phyloP scores from a whole-genome alignment of 2,888 invertebrate species.

The Thymelicus sylvestris region DNA sequence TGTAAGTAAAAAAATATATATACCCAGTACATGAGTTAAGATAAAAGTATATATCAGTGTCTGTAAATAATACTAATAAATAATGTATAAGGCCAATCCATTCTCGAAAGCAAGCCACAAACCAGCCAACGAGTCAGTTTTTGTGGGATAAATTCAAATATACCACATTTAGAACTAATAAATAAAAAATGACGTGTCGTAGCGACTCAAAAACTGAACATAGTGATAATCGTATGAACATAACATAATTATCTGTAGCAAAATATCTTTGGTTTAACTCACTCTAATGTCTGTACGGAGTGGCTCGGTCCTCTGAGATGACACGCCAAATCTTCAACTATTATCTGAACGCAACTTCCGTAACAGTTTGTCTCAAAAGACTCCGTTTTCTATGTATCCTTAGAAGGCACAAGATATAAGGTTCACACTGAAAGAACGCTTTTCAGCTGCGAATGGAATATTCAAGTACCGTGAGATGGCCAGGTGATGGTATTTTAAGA shows the following conservation, averaged over 20 bases:
- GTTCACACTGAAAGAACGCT: neutral
- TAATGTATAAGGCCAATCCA: too few species aligned
- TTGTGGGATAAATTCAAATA: too few species aligned
- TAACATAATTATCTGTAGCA: neutral
- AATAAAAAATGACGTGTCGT: too few species aligned
- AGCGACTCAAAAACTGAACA: too few species aligned
- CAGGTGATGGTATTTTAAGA: neutral
- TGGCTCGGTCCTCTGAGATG: neutral
- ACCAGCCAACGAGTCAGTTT: too few species aligned
- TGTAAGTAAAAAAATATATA: too few species aligned
- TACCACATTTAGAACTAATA: too few species aligned
- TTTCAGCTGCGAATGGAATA: constrained; percentile 17
- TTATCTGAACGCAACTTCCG: constrained; percentile 5
- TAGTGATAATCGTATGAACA: too few species aligned
- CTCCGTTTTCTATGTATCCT: constrained; percentile 8
- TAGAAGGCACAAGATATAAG: constrained; percentile 8
- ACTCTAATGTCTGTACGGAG: neutral
- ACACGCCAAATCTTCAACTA: constrained; percentile 2
- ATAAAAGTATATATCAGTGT: too few species aligned
- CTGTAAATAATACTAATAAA: too few species aligned
- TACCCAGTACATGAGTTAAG: too few species aligned
- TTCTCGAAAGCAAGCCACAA: too few species aligned
- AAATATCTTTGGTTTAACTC: neutral
- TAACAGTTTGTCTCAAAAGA: constrained; percentile 6
- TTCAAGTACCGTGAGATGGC: constrained; percentile 4